A percentile compares a stretch with the other conserved stretches of the same genome.
phyloP scores from a whole-genome alignment of 2,113 vertebrate species.

The Egretta garzetta region DNA sequence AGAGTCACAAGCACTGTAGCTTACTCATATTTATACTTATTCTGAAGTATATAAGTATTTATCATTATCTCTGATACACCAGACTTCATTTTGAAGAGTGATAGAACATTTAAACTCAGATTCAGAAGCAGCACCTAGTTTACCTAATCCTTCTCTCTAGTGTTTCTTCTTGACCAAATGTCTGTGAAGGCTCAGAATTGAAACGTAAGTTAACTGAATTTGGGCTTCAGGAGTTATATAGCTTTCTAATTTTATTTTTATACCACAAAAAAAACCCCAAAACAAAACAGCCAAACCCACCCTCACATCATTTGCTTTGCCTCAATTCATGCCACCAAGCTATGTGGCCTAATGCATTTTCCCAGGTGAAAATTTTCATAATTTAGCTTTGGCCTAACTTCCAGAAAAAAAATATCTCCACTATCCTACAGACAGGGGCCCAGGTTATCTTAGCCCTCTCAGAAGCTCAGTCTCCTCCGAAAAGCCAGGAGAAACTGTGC shows the following conservation, averaged over 20 bases:
- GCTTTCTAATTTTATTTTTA: not conserved
- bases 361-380: not conserved
- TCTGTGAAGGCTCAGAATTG: not conserved
- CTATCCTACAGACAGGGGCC: not conserved
- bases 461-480: not conserved
- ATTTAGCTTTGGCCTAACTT: not conserved
- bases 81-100: not conserved
- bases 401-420: not conserved
- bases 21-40: not conserved
- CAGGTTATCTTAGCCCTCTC: not conserved
- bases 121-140: not conserved
- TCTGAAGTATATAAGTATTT: not conserved
- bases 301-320: not conserved
- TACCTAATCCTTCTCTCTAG: not conserved
- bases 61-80: not conserved
- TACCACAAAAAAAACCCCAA: not conserved
- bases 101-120: not conserved
- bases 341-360: not conserved
- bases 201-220: not conserved
- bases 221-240: not conserved
- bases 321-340: not conserved
- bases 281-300: not conserved
- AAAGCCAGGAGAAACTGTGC: not conserved
- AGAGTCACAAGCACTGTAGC: not conserved
- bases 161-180: not conserved